Conservation (phyloP, 2,888 invertebrate genomes). For the Pachycephus smyrnensis region DNA sequence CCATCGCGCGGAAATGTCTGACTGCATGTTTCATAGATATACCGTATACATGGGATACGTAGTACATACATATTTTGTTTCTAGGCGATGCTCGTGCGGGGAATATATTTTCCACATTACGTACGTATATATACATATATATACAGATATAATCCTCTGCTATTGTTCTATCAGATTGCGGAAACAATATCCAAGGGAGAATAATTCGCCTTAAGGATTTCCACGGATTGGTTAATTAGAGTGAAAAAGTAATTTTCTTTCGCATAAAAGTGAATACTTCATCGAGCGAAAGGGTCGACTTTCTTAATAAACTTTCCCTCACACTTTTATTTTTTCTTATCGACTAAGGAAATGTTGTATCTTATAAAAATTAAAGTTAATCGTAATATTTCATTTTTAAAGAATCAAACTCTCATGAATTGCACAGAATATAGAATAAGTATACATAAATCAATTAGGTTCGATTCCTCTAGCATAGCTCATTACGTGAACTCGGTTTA, state of each 20-base stretch:
- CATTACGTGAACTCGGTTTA: neutral
- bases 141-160: neutral
- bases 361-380: neutral
- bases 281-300: no score
- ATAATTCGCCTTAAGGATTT: neutral
- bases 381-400: neutral
- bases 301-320: neutral
- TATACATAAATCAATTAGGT: neutral
- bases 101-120: neutral
- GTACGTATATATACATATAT: neutral
- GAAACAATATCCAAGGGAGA: neutral
- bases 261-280: no score
- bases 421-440: neutral
- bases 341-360: neutral
- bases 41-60: neutral
- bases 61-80: neutral
- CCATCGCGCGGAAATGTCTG: neutral
- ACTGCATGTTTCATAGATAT: neutral
- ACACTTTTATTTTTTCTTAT: neutral
- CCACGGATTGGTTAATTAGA: neutral
- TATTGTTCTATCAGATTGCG: neutral
- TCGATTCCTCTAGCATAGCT: neutral
- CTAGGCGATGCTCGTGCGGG: neutral
- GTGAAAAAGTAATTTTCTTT: no score
- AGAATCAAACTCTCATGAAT: neutral